phyloP scores from a whole-genome alignment of 92 coral and sea anemone genomes.

The Metridium senile region DNA sequence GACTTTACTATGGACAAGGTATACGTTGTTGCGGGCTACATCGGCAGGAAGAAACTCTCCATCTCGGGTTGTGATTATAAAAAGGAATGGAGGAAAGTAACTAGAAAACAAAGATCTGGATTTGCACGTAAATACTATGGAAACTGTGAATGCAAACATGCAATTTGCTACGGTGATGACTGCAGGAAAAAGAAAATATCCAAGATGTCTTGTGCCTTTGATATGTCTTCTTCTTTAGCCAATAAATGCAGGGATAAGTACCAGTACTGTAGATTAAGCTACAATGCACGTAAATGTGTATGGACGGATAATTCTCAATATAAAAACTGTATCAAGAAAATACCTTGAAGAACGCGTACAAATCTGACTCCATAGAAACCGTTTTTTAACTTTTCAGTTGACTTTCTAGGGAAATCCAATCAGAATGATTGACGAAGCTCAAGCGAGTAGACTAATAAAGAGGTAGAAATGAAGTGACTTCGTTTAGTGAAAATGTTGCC shows the following conservation, averaged over 20 bases:
- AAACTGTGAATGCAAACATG: constrained; percentile 82
- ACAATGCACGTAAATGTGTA: constrained; percentile 38
- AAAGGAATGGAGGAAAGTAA: constrained; percentile 74
- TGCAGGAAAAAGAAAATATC: constrained; percentile 33
- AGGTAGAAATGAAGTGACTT: neutral
- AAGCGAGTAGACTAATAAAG: neutral
- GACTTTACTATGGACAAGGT: constrained; percentile 55
- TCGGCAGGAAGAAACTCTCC: constrained; percentile 64
- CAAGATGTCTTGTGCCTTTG: constrained; percentile 47
- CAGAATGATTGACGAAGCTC: neutral
- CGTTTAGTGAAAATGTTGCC: neutral
- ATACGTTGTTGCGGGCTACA: constrained; percentile 84
- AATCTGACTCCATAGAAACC: neutral
- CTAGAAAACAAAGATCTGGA: constrained; percentile 80
- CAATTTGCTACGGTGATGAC: constrained; percentile 72
- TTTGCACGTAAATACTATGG: constrained; percentile 75
- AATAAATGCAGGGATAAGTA: constrained; percentile 59
- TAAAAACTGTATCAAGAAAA: constrained; percentile 46
- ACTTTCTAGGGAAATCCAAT: neutral
- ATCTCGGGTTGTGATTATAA: constrained; percentile 80
- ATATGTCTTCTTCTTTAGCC: constrained; percentile 29
- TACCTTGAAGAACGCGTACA: constrained; percentile 38
- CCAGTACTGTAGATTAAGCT: constrained; percentile 66
- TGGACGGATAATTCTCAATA: constrained; percentile 49
- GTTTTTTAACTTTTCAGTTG: too few species aligned